phyloP scores from a whole-genome alignment of 2,797 vertebrate species.

The Kryptolebias ocellatus region DNA sequence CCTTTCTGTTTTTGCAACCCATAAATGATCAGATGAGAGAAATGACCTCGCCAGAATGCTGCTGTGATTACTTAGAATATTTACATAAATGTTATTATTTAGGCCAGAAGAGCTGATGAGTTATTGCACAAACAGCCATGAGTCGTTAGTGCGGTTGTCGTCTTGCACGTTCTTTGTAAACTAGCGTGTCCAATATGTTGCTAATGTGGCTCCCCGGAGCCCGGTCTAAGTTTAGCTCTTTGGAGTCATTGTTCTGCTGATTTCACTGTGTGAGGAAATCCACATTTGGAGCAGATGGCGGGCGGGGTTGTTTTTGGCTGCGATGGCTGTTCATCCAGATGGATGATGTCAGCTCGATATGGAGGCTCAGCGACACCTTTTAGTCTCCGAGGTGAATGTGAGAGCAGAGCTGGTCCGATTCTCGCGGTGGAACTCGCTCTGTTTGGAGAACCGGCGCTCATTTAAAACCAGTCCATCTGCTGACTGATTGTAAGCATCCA shows the following conservation, averaged over 20 bases:
- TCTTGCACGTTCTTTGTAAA: constrained; percentile 8
- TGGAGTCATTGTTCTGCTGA: constrained; percentile 47
- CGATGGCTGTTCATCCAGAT: constrained; percentile 61
- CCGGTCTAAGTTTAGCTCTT: constrained; percentile 45
- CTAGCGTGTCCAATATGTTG: constrained; percentile 15
- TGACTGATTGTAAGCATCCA: constrained; percentile 44
- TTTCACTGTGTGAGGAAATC: constrained; percentile 44
- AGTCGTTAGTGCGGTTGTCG: constrained; percentile 20
- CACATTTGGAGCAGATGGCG: constrained; percentile 71
- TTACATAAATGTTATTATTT: neutral
- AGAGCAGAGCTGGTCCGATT: constrained; percentile 46
- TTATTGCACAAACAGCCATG: neutral
- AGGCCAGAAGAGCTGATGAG: neutral
- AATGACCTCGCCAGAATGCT: constrained; percentile 3
- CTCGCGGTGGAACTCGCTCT: constrained; percentile 40
- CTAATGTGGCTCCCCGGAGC: constrained; percentile 41
- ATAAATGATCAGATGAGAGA: constrained; percentile 3
- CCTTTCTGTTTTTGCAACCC: constrained; percentile 6
- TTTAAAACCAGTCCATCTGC: constrained; percentile 66
- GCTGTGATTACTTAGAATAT: constrained; percentile 1
- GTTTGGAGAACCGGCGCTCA: constrained; percentile 49
- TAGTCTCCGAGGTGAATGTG: constrained; percentile 54
- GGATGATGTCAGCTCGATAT: constrained; percentile 68
- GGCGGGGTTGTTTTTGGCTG: constrained; percentile 68
- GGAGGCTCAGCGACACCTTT: constrained; percentile 49